These are phyloP conservation scores for Holothuria leucospilota DNA, from an alignment of 53 echinoderm and acorn worm species.

Conservation along the genomic window DNA sequence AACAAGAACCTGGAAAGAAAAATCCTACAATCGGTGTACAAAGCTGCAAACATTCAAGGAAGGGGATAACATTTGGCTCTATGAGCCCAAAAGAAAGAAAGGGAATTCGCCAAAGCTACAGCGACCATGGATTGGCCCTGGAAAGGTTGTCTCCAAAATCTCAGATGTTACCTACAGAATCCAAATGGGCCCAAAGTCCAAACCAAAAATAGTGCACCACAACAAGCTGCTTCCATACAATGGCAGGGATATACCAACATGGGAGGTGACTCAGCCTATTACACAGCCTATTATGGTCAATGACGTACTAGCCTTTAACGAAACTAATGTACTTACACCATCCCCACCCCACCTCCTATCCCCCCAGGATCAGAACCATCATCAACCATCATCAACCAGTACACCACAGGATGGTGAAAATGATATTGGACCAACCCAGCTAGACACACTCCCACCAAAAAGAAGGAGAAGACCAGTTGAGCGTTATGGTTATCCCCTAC, in stretches of 20 bases:
- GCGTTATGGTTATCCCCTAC: too few relatives aligned
- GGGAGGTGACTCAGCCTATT: not conserved
- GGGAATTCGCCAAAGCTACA: constrained; percentile 15
- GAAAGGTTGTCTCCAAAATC: too few relatives aligned
- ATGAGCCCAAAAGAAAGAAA: not conserved
- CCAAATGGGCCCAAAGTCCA: constrained; percentile 27
- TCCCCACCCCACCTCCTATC: not conserved
- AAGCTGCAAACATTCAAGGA: not conserved
- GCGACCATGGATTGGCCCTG: constrained; percentile 20
- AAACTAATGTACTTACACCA: not conserved
- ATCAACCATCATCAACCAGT: not conserved
- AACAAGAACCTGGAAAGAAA: too few relatives aligned
- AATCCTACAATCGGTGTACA: too few relatives aligned
- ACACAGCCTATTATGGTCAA: too few relatives aligned
- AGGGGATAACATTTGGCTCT: constrained; percentile 37
- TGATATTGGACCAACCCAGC: too few relatives aligned
- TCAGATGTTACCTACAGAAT: constrained; percentile 41
- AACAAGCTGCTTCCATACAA: constrained; percentile 40
- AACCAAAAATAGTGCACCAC: too few relatives aligned
- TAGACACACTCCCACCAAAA: too few relatives aligned
- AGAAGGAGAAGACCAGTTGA: too few relatives aligned
- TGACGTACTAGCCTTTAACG: not conserved
- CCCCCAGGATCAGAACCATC: not conserved
- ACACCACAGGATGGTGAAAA: not conserved
- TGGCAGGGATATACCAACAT: constrained; percentile 7